Evolutionary conservation across 2,113 vertebrate species (phyloP).

Genomic region (Cyprinus carpio): DNA sequence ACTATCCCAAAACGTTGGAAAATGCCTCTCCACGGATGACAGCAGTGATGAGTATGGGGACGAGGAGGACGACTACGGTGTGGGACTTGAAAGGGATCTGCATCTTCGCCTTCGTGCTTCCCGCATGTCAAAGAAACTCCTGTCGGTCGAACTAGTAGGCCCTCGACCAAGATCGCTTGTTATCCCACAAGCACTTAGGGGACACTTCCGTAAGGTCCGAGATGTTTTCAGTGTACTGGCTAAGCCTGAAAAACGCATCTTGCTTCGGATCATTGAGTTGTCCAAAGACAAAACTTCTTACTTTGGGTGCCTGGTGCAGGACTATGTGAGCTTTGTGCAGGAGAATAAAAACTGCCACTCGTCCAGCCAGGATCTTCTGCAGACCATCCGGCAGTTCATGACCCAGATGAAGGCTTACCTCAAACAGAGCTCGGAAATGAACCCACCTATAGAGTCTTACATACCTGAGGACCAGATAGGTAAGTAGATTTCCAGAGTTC

Average conservation of each 20-base stretch:
- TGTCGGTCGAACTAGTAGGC: slow-evolving; percentile 64
- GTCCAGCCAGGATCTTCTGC: slow-evolving; percentile 88
- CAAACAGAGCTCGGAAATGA: slow-evolving; percentile 91
- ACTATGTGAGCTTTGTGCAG: slow-evolving; percentile 91
- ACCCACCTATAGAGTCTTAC: slow-evolving; percentile 90
- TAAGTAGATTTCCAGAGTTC: slow-evolving; percentile 67
- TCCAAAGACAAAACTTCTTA: slow-evolving; percentile 90
- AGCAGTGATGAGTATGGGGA: slow-evolving; percentile 85
- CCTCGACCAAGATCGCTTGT: slow-evolving; percentile 69
- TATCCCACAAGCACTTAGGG: slow-evolving; percentile 86
- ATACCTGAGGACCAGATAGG: slow-evolving; percentile 96
- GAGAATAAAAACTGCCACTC: slow-evolving; percentile 92
- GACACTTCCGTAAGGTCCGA: slow-evolving; percentile 88
- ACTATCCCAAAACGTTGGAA: slow-evolving; percentile 71
- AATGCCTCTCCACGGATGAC: slow-evolving; percentile 74
- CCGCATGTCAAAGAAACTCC: slow-evolving; percentile 79
- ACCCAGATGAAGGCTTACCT: slow-evolving; percentile 97
- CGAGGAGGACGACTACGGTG: slow-evolving; percentile 87
- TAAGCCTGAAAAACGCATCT: slow-evolving; percentile 88
- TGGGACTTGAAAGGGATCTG: slow-evolving; percentile 84
- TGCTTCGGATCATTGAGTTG: slow-evolving; percentile 85
- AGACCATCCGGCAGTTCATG: slow-evolving; percentile 94
- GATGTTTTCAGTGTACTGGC: slow-evolving; percentile 90
- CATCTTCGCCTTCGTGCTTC: slow-evolving; percentile 82
- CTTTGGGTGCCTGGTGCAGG: slow-evolving; percentile 93